Conservation (phyloP, 2,888 invertebrate genomes). For the Allolobophora icterica region DNA sequence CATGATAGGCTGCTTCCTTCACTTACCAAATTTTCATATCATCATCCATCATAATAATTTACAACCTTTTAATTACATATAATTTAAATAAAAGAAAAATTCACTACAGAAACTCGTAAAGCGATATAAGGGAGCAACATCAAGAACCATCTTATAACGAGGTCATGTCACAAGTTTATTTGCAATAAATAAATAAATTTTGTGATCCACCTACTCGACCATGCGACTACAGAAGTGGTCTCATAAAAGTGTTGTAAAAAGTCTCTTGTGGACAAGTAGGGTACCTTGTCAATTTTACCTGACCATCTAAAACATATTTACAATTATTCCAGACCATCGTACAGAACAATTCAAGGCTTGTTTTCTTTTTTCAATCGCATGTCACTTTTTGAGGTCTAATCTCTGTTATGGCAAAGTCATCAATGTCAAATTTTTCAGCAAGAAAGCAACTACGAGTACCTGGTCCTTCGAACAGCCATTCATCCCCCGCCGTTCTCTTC, state of each 20-base stretch:
- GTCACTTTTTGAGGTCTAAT: neutral
- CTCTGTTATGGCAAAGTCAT: neutral
- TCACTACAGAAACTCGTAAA: neutral
- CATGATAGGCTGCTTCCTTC: neutral
- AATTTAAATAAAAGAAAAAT: neutral
- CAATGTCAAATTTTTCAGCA: neutral
- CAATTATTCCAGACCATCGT: neutral
- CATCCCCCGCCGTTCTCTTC: slow-evolving; percentile 67
- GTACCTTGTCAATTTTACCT: neutral
- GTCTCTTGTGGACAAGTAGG: neutral
- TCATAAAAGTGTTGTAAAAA: neutral
- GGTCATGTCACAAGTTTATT: too few species aligned
- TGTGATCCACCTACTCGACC: neutral
- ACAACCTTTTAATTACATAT: neutral
- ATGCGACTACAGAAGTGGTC: neutral
- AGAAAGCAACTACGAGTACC: slow-evolving; percentile 37
- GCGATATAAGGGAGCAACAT: too few species aligned
- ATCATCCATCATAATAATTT: neutral
- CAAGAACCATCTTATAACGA: too few species aligned
- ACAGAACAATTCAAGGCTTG: neutral
- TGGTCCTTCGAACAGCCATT: slow-evolving; percentile 68
- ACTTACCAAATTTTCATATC: neutral
- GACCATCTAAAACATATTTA: neutral
- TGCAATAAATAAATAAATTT: neutral
- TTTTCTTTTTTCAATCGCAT: neutral